Base-by-base conservation (phyloP, 2,113 vertebrate genomes). In the Calidris pugnax region DNA sequence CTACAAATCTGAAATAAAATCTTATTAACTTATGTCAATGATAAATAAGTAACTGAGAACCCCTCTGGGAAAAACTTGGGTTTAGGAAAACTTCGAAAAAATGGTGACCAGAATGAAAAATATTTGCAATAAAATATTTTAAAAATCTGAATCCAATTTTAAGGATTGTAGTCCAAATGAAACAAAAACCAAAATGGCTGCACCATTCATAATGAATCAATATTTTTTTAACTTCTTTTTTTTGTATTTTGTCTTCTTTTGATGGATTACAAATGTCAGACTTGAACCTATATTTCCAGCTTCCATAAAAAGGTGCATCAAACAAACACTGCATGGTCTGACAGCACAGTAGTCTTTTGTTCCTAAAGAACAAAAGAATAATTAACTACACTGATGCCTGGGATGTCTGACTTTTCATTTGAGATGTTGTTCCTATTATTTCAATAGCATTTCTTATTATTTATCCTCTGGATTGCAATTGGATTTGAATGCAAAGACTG, bases 331-430 rank as follows among this genome's bases (percentile, higher is more conserved):
- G 71, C 22, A 66, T 88, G n/a, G 74, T 88, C 68, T 97, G 85
- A 88, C 81, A 97, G 43, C 21, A 37, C 11, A 90, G 10, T 39
- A 81, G 68, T 86, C 89, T 96, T 96, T 91, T 95, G 93, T 93
- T 96, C 79, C 39, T 81, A 48, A 90, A 95, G 74, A 96, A 93
- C 92, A 97, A 97, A 98, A 96, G 90, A 95, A 97, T 97, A 95
- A 97, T 97, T 97, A 89, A 94, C 48, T 90, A 64, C 68, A 66
- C 7, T 8, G 86, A 37, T 89, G 35, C 75, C 63, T 92, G 22
- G 22, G 22, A 88, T 85, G 90, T 93, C 81, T 97, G 81, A 76
- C 27, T 87, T 79, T 75, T 43, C 50, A 76, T 92, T 96, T 90
- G 63, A 95, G 59, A 78, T 84, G 91, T 45, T 76, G 78, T 53